Evolutionary conservation across 2,113 vertebrate species (phyloP).

Genomic region (Xiphorhynchus elegans): DNA sequence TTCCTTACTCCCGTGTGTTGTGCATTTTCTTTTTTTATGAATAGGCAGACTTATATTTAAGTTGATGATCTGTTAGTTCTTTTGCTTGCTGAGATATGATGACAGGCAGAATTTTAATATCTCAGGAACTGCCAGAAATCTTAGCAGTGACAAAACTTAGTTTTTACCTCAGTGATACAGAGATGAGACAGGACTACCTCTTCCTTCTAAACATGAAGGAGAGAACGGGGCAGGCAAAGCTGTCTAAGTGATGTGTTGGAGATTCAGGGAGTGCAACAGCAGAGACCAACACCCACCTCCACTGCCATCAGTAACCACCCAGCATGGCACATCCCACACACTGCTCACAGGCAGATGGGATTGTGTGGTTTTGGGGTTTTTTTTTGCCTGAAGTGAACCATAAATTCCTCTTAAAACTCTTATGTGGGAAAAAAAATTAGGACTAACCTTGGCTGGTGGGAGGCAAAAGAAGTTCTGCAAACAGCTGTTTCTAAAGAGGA

Average conservation of each 20-base stretch:
- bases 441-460: background rate
- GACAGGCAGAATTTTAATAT: background rate
- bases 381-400: background rate
- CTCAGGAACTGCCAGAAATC: background rate
- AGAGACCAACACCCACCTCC: background rate
- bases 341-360: background rate
- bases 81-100: background rate
- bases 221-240: background rate
- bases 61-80: background rate
- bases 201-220: background rate
- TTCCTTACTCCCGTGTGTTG: background rate
- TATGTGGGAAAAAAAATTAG: background rate
- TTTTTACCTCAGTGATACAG: background rate
- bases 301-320: background rate
- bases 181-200: background rate
- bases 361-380: background rate
- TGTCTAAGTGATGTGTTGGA: background rate
- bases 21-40: background rate
- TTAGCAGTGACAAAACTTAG: background rate
- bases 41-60: background rate
- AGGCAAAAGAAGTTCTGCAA: background rate
- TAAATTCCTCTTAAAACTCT: background rate
- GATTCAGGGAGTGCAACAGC: background rate
- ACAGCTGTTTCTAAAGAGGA: background rate
- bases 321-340: fast-evolving